phyloP scores from a whole-genome alignment of 2,113 vertebrate species.

The Daphoenositta chrysoptera region DNA sequence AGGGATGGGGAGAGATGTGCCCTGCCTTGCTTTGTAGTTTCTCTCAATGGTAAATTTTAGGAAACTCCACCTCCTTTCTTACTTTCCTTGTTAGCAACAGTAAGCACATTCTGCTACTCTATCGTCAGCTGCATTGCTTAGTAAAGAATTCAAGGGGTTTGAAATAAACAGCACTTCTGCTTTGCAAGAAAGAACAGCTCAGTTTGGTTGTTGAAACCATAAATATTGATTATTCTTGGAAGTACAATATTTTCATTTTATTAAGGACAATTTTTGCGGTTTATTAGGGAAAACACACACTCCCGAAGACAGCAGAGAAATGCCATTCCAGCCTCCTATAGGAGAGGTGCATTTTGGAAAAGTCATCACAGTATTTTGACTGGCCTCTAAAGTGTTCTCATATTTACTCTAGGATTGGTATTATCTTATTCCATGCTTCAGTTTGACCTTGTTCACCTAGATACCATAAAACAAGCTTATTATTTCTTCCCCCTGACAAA shows the following conservation, averaged over 20 bases:
- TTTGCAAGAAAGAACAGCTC: neutral
- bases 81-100: neutral
- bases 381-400: neutral
- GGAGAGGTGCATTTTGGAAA: neutral
- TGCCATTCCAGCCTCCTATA: neutral
- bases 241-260: neutral
- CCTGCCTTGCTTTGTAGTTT: rapidly evolving
- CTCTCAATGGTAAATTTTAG: rapidly evolving
- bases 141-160: neutral
- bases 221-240: neutral
- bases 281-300: neutral
- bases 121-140: neutral
- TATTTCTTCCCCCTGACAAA: conserved; percentile 25
- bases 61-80: neutral
- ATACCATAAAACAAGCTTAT: conserved; percentile 32
- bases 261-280: neutral
- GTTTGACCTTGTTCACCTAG: conserved; percentile 49
- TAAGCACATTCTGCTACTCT: neutral
- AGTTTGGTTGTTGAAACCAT: neutral
- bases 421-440: conserved; percentile 18
- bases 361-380: neutral
- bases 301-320: neutral
- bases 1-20: neutral
- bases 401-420: conserved; percentile 20
- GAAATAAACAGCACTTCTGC: neutral